phyloP scores from a whole-genome alignment of 2,113 vertebrate species.

The Poeciliopsis occidentalis region DNA sequence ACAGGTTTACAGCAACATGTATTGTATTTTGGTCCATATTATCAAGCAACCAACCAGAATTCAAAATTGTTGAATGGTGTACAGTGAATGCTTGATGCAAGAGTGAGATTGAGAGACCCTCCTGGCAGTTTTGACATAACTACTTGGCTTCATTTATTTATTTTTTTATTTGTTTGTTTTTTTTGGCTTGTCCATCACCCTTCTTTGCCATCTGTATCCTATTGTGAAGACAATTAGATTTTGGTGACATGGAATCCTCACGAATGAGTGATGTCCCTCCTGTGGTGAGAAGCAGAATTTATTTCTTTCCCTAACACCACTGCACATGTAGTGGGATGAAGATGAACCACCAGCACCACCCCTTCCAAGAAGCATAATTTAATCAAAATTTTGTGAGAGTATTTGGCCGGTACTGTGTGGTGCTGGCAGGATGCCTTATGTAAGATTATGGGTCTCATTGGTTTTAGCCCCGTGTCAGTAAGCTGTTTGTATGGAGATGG shows the following conservation, averaged over 20 bases:
- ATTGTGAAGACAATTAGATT: slow-evolving; percentile 65
- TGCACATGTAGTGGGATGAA: slow-evolving; percentile 38
- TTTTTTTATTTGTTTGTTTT: background rate
- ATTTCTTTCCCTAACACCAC: slow-evolving; percentile 43
- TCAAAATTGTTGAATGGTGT: background rate
- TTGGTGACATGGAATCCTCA: slow-evolving; percentile 44
- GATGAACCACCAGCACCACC: slow-evolving; percentile 35
- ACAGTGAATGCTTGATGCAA: slow-evolving; percentile 10
- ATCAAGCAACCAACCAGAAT: background rate
- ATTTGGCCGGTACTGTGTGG: slow-evolving; percentile 43
- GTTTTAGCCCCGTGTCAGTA: slow-evolving; percentile 67
- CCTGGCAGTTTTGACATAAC: slow-evolving; percentile 31
- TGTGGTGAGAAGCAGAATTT: slow-evolving; percentile 57
- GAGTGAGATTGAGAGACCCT: slow-evolving; percentile 18
- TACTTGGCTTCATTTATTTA: slow-evolving; percentile 22
- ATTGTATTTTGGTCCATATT: slow-evolving; percentile 1
- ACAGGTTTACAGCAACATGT: slow-evolving; percentile 7
- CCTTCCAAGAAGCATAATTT: slow-evolving; percentile 67
- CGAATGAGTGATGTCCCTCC: slow-evolving; percentile 51
- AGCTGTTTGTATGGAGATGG: slow-evolving; percentile 71
- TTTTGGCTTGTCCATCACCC: slow-evolving; percentile 35
- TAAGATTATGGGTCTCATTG: slow-evolving; percentile 71
- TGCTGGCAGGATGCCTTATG: slow-evolving; percentile 41
- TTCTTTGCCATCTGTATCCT: slow-evolving; percentile 45
- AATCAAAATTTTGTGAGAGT: slow-evolving; percentile 68